Conservation (phyloP, 2,888 invertebrate species). For the Orthonychiurus folsomi region DNA sequence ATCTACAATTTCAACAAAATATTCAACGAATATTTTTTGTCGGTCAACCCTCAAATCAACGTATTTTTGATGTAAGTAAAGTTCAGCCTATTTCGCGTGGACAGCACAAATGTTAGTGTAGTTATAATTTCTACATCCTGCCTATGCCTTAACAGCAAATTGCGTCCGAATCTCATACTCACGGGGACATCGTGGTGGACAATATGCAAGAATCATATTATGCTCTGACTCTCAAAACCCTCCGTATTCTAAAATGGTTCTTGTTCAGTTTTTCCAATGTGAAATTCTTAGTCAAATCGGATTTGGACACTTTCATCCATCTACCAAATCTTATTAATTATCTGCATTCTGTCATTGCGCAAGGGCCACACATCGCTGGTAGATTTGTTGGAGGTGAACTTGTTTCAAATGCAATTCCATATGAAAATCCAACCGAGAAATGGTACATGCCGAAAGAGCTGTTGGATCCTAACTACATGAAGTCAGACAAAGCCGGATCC, state of each 20-base stretch:
- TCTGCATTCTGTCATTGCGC: conserved; percentile 11
- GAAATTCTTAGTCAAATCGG: conserved; percentile 26
- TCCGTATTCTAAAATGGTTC: conserved; percentile 29
- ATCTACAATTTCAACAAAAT: not conserved
- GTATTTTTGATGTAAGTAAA: not conserved
- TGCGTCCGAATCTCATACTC: conserved; percentile 13
- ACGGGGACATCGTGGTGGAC: conserved; percentile 25
- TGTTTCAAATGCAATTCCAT: not conserved
- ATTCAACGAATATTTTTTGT: not conserved
- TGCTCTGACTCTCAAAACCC: conserved; percentile 24
- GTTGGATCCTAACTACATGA: not conserved
- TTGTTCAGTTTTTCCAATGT: conserved; percentile 16
- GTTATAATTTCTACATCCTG: not conserved
- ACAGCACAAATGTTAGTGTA: too few species aligned
- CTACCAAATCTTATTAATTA: conserved; percentile 21
- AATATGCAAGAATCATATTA: conserved; percentile 29
- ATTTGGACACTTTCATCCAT: conserved; percentile 30
- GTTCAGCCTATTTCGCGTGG: too few species aligned
- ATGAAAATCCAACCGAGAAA: not conserved
- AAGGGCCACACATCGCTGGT: not conserved
- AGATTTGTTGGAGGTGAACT: not conserved
- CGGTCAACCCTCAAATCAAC: not conserved
- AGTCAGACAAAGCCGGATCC: not conserved
- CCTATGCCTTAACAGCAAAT: not conserved
- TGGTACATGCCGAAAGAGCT: not conserved